Evolutionary conservation across 2,888 invertebrate genomes (phyloP), one percentile per base, ranked within the genome.

Genomic region (Horisme vitalbata): DNA sequence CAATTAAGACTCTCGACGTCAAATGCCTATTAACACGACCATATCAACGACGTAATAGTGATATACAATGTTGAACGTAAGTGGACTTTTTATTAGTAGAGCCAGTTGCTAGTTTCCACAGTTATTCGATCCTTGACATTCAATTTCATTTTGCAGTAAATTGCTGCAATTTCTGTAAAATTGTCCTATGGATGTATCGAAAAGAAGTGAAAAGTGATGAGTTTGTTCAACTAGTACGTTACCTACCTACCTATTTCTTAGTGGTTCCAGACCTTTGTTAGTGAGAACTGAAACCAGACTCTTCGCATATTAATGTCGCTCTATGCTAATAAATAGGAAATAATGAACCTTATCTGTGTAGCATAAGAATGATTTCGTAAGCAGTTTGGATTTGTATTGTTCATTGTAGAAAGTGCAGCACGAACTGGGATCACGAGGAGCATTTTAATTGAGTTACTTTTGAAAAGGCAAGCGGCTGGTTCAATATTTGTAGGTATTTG

Each of bases 321-420:
- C 34, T 52, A 41, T 41, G 43, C 53, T 55, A n/a, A 27, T 26
- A 21, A 32, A 31, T 52, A 52, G 3, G 44, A 41, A 31, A 57
- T 52, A 53, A 49, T 60, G 58, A 59, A 57, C 58, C 64, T 62
- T 75, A 65, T 45, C 11, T 20, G 18, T 23, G 26, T 9, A 45
- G 31, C 5, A 38, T 62, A 76, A 63, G 67, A 58, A 51, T 47
- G 43, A 41, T 59, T 57, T 58, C 54, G 52, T 47, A 52, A 57
- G 55, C 43, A 27, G 52, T 51, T 31, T 14, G n/a, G 39, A 37
- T 55, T 52, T 59, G 63, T 61, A 71, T 80, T 77, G 76, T 79
- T 73, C 54, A 58, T 30, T 57, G 61, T 79, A 80, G 81, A 82
- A 81, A 82, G 81, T 78, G 71, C 73, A 72, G 66, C 69, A 68